Evolutionary conservation across 2,888 invertebrate species (phyloP), one percentile per base, ranked within the genome.

Genomic region (Dastarcus helophoroides): DNA sequence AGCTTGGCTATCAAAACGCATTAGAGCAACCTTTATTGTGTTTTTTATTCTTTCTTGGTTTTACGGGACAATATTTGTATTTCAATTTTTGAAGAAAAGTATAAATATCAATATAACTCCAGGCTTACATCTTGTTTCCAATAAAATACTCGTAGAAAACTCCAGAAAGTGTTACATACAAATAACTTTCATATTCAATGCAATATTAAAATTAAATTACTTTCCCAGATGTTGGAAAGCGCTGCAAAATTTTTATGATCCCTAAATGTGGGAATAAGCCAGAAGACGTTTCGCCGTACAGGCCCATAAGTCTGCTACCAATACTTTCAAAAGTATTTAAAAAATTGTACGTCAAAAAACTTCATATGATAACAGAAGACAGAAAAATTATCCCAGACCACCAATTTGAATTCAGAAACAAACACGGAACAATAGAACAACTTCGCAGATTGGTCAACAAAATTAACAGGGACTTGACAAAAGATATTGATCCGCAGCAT

Each of bases 401-500:
- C 9, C 31, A 33, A 13, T 17, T 35, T 26, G 32, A 19, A 19
- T 37, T 41, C 24, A 21, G 32, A 15, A 9, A 23, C 10, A 25
- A 35, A 31, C 38, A 38, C 29, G 24, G 22, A 14, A 40, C 38
- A 5, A 38, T 38, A 12, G 37, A 44, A 31, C 39, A 43, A 29
- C 35, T 39, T 5, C 39, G 40, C 25, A 36, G 40, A 32, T 23
- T 41, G 12, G 29, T 32, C 13, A 26, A 35, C 6, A 21, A 32
- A 36, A 40, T 40, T 3, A 35, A 31, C 17, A 14, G 22, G 3
- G 19, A 17, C n/a, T n/a, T 17, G n/a, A 38, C 14, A 46, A 39
- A 31, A 17, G 35, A 30, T 44, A 42, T 35, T 46, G 43, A 29
- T 32, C 39, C 4, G 41, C 38, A 2, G 43, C 35, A 29, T 47